Conservation (phyloP, 2,888 invertebrate genomes). For the Balanococcus diminutus region DNA sequence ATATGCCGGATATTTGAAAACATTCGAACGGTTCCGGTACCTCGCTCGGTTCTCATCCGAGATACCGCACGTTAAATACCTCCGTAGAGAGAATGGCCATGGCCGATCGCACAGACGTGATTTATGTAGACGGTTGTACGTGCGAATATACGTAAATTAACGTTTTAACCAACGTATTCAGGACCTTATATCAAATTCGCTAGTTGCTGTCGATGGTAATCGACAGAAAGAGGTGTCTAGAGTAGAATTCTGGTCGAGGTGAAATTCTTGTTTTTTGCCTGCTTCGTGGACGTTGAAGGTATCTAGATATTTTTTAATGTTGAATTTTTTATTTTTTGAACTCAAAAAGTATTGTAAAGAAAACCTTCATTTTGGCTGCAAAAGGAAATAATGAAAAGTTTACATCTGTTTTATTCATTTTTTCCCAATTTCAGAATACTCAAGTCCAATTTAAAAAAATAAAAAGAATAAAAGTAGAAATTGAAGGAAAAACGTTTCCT, state of each 20-base stretch:
- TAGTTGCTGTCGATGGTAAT: background rate
- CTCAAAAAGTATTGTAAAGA: too few relatives aligned
- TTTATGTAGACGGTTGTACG: conserved; percentile 1
- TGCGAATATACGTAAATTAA: conserved; percentile 11
- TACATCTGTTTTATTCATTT: too few relatives aligned
- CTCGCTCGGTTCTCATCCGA: background rate
- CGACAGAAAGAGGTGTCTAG: background rate
- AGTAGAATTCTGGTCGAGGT: background rate
- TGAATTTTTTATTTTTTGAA: background rate
- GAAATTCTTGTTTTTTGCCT: background rate
- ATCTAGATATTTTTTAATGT: background rate
- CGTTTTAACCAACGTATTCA: background rate
- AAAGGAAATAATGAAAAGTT: too few relatives aligned
- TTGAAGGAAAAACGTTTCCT: too few relatives aligned
- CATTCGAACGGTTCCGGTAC: background rate
- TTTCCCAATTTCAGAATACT: too few relatives aligned
- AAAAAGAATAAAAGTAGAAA: too few relatives aligned
- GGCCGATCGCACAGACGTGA: background rate
- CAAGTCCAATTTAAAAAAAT: too few relatives aligned
- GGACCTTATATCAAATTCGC: background rate
- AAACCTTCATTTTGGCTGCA: too few relatives aligned
- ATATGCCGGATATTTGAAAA: background rate
- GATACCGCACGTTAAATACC: background rate
- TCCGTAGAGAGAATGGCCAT: conserved; percentile 9
- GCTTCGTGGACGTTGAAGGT: background rate